Evolutionary conservation across 23 tunicate species (phyloP).

Genomic region (Botrylloides violaceus): DNA sequence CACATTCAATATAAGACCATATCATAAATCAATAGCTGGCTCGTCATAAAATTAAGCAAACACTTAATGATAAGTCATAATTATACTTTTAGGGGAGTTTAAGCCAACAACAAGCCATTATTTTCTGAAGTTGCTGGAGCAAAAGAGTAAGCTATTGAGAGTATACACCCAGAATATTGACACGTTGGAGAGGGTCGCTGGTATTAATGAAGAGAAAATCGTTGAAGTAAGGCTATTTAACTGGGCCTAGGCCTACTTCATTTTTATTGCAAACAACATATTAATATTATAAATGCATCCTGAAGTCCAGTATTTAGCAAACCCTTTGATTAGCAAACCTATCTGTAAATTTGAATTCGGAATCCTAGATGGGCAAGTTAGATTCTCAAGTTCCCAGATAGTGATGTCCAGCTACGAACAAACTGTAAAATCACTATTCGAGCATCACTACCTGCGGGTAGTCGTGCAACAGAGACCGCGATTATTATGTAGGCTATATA

Average conservation of each 20-base stretch:
- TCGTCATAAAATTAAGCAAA: no score
- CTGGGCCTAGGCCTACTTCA: no score
- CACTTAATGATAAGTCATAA: no score
- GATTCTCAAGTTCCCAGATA: no score
- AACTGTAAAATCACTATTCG: background rate
- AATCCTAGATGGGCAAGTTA: no score
- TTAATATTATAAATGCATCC: no score
- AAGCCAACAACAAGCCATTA: constrained; percentile 72
- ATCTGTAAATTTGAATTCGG: no score
- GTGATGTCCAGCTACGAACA: no score
- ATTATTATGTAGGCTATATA: background rate
- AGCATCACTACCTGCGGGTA: background rate
- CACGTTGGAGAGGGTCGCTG: constrained; percentile 74
- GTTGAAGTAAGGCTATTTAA: constrained; percentile 29
- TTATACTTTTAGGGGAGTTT: constrained; percentile 5
- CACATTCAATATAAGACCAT: no score
- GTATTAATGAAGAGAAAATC: constrained; percentile 55
- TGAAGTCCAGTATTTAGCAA: no score
- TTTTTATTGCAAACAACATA: no score
- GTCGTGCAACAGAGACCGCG: background rate
- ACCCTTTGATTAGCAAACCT: background rate
- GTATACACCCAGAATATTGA: constrained; percentile 92
- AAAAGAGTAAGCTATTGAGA: constrained; percentile 43
- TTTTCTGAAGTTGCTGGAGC: constrained; percentile 61
- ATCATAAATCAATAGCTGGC: no score